phyloP scores from a whole-genome alignment of 2,888 invertebrate species.

The Atherix ibis region DNA sequence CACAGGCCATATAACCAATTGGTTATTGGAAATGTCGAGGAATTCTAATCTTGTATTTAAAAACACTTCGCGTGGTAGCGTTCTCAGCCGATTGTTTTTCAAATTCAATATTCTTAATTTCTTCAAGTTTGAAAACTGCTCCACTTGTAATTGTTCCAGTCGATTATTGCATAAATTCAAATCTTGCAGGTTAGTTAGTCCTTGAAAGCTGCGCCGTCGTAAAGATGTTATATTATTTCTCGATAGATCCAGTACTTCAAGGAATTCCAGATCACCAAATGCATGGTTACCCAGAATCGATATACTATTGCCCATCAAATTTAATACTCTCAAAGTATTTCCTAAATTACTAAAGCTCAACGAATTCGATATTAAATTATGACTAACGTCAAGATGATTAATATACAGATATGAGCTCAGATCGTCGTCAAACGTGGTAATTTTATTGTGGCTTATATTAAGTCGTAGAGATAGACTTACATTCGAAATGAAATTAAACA shows the following conservation, averaged over 20 bases:
- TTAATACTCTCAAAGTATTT: constrained; percentile 47
- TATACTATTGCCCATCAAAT: constrained; percentile 60
- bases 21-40: constrained; percentile 63
- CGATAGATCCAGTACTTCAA: constrained; percentile 59
- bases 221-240: constrained; percentile 57
- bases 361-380: constrained; percentile 48
- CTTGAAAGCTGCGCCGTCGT: constrained; percentile 61
- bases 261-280: constrained; percentile 50
- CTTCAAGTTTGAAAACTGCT: constrained; percentile 63
- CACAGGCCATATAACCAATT: constrained; percentile 63
- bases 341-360: constrained; percentile 50
- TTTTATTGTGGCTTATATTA: constrained; percentile 57
- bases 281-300: constrained; percentile 52
- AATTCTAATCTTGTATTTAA: constrained; percentile 65
- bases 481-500: constrained; percentile 52
- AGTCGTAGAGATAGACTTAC: constrained; percentile 49
- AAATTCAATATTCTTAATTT: constrained; percentile 58
- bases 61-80: constrained; percentile 62
- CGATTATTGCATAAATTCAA: constrained; percentile 64
- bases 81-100: constrained; percentile 52
- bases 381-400: constrained; percentile 52
- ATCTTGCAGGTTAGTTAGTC: constrained; percentile 56
- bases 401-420: constrained; percentile 38
- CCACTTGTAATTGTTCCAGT: constrained; percentile 59
- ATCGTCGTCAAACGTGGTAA: constrained; percentile 25